Evolutionary conservation across 2,113 vertebrate genomes (phyloP).

Genomic region (Pao palembangensis): DNA sequence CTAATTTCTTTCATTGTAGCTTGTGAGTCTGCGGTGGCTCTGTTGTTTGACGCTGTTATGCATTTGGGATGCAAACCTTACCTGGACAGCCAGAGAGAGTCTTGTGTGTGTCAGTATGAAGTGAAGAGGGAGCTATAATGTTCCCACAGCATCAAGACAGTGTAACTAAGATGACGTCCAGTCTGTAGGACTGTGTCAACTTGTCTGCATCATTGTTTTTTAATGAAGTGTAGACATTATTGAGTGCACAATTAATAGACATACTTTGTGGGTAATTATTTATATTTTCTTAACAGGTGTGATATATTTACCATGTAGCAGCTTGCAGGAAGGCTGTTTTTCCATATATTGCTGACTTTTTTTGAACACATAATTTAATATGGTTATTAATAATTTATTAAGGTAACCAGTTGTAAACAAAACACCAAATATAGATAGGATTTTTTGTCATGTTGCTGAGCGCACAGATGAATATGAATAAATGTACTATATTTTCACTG

Average conservation of each 20-base stretch:
- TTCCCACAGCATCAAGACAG: background rate
- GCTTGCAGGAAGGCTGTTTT: background rate
- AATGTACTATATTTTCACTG: no score
- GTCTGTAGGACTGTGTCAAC: slow-evolving; percentile 8
- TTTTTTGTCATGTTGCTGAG: background rate
- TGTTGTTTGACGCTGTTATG: slow-evolving; percentile 91
- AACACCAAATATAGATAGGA: background rate
- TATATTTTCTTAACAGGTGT: slow-evolving; percentile 21
- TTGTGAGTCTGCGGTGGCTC: slow-evolving; percentile 87
- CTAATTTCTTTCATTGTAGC: slow-evolving; percentile 68
- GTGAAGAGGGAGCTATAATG: slow-evolving; percentile 85
- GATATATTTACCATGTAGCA: background rate
- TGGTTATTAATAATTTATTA: background rate
- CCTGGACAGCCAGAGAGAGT: slow-evolving; percentile 91
- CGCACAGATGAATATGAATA: background rate
- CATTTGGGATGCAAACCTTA: slow-evolving; percentile 96
- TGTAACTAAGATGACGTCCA: slow-evolving; percentile 28
- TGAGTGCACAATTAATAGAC: slow-evolving; percentile 4
- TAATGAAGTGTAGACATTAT: background rate
- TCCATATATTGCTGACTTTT: background rate
- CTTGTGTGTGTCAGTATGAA: slow-evolving; percentile 86
- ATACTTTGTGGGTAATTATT: slow-evolving; percentile 29
- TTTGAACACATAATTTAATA: background rate
- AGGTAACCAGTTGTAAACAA: background rate
- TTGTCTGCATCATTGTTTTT: slow-evolving; percentile 1